These are phyloP conservation scores for Drepanosiphum platanoidis DNA, from an alignment of 2,888 invertebrate genomes.

Conservation along the genomic window DNA sequence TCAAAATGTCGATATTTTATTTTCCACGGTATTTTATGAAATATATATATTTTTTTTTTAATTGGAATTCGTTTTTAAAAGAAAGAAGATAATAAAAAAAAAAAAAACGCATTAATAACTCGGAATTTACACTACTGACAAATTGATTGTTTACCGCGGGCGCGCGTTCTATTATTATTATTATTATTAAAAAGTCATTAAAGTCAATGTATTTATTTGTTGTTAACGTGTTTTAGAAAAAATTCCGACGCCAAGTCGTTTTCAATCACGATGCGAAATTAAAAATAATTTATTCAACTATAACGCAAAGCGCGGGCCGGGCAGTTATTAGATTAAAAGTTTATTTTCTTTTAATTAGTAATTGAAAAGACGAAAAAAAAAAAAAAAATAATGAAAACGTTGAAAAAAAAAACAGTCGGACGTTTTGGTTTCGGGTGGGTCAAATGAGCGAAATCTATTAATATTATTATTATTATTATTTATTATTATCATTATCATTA, in stretches of 20 bases:
- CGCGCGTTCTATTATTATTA: background rate
- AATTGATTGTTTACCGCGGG: background rate
- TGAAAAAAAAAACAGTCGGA: background rate
- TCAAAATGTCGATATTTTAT: slow-evolving; percentile 30
- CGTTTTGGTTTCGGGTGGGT: no score
- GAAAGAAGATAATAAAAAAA: background rate
- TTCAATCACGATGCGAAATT: slow-evolving; percentile 8
- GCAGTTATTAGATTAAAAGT: slow-evolving; percentile 10
- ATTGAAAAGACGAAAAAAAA: background rate
- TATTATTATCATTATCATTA: slow-evolving; percentile 11
- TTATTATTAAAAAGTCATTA: slow-evolving; percentile 43
- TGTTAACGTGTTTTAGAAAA: slow-evolving; percentile 16
- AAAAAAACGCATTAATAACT: slow-evolving; percentile 38
- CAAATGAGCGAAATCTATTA: background rate
- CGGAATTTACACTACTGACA: slow-evolving; percentile 20
- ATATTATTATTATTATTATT: no score
- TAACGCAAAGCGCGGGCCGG: background rate
- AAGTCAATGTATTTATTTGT: slow-evolving; percentile 38
- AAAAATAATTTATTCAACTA: slow-evolving; percentile 31
- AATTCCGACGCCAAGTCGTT: background rate
- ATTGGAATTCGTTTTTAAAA: slow-evolving; percentile 41
- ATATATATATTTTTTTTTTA: no score
- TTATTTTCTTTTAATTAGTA: slow-evolving; percentile 38
- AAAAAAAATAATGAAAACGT: no score
- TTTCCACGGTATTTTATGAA: background rate